Percentiles rank a stretch among this genome's conserved stretches.
These are phyloP conservation scores for Cheilosia vulpina DNA, from an alignment of 2,888 invertebrate species.

Conservation along the genomic window DNA sequence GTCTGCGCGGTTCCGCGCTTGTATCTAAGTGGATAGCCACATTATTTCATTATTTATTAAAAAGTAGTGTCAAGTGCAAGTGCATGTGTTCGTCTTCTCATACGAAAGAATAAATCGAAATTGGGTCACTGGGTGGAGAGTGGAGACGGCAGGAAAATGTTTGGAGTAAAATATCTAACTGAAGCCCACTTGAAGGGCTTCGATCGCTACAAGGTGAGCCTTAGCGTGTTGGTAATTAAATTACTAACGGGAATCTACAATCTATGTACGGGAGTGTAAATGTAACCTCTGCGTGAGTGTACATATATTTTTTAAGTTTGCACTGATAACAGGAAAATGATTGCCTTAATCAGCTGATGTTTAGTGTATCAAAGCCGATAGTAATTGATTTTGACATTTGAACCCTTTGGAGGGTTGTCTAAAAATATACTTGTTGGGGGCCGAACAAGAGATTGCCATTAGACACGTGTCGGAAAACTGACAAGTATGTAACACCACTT, in stretches of 20 bases:
- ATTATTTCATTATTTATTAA: slow-evolving; percentile 13
- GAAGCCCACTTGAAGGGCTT: slow-evolving; percentile 83
- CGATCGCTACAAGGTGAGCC: slow-evolving; percentile 83
- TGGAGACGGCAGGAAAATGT: slow-evolving; percentile 78
- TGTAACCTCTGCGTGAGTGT: not conserved
- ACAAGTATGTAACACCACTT: no score
- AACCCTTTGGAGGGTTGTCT: not conserved
- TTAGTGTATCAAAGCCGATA: not conserved
- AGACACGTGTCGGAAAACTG: not conserved
- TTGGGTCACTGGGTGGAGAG: slow-evolving; percentile 42
- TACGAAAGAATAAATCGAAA: slow-evolving; percentile 34
- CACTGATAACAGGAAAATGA: slow-evolving; percentile 23
- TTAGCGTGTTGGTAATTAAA: slow-evolving; percentile 29
- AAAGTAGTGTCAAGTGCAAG: slow-evolving; percentile 56
- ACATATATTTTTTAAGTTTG: slow-evolving; percentile 10
- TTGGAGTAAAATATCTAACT: slow-evolving; percentile 82
- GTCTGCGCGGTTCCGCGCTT: slow-evolving; percentile 9
- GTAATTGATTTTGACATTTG: slow-evolving; percentile 40
- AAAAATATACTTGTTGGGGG: no score
- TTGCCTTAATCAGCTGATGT: slow-evolving; percentile 18
- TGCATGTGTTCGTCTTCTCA: slow-evolving; percentile 59
- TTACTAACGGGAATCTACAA: slow-evolving; percentile 30
- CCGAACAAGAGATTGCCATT: not conserved
- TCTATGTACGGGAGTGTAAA: not conserved
- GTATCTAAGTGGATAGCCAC: slow-evolving; percentile 16